phyloP scores from a whole-genome alignment of 2,113 vertebrate species.

The Petaurus breviceps region DNA sequence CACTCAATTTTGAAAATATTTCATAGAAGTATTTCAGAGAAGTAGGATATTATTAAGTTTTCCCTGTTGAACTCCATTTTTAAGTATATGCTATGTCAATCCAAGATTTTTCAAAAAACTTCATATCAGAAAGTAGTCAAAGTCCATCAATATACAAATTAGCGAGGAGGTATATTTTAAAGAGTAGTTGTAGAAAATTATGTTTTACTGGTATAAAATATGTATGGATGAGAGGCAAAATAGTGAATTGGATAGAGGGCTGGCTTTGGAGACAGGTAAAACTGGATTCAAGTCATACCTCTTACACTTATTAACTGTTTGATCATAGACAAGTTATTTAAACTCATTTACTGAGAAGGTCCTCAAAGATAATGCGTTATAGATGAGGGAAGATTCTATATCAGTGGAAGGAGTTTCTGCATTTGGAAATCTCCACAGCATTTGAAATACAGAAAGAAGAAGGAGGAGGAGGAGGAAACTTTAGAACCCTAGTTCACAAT shows the following conservation, averaged over 20 bases:
- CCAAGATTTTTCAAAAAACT: background rate
- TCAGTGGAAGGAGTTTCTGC: background rate
- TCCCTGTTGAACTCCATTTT: background rate
- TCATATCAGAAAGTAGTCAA: background rate
- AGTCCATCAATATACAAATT: background rate
- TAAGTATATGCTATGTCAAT: background rate
- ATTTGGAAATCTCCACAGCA: background rate
- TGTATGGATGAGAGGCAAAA: background rate
- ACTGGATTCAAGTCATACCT: background rate
- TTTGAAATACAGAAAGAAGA: background rate
- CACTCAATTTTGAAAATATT: background rate
- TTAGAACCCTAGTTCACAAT: no score
- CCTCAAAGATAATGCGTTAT: background rate
- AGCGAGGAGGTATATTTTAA: background rate
- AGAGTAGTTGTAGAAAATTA: background rate
- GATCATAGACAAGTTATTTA: background rate
- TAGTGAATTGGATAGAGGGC: background rate
- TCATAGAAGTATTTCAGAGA: background rate
- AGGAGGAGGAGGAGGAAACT: background rate
- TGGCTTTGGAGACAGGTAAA: background rate
- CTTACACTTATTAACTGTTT: background rate
- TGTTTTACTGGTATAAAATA: background rate
- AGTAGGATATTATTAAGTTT: background rate
- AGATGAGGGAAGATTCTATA: background rate
- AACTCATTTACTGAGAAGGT: background rate